Evolutionary conservation across 1,140 invertebrate species (phyloP).

Genomic region (Drosophila saltans): DNA sequence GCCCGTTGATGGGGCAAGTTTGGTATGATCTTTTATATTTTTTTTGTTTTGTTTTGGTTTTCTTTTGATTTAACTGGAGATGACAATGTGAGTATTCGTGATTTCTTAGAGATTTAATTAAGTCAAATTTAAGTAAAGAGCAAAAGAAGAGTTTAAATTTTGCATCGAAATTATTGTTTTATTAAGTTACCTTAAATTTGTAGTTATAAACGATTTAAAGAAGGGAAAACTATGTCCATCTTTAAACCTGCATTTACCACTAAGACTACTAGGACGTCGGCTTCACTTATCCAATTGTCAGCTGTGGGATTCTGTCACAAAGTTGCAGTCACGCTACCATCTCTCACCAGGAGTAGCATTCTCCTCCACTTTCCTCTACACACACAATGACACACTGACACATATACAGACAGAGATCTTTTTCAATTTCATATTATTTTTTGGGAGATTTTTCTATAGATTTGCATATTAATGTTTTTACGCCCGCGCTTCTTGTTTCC

Average conservation of each 20-base stretch:
- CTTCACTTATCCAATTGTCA: not conserved
- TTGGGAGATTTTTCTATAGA: slow-evolving; percentile 49
- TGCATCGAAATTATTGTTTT: no score
- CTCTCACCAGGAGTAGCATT: slow-evolving; percentile 25
- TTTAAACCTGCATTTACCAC: no score
- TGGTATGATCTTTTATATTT: slow-evolving; percentile 17
- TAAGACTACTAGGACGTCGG: no score
- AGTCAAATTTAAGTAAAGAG: no score
- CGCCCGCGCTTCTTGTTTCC: slow-evolving; percentile 71
- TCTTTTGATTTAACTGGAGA: slow-evolving; percentile 17
- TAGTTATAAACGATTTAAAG: no score
- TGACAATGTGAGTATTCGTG: slow-evolving; percentile 27
- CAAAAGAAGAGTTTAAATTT: no score
- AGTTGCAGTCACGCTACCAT: slow-evolving; percentile 19
- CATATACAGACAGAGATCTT: slow-evolving; percentile 52
- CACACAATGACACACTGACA: slow-evolving; percentile 65
- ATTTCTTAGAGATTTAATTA: no score
- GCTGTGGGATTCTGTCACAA: not conserved
- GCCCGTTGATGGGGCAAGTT: slow-evolving; percentile 66
- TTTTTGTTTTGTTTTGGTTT: slow-evolving; percentile 26
- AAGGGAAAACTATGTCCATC: no score
- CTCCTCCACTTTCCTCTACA: slow-evolving; percentile 37
- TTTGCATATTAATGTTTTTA: slow-evolving; percentile 77
- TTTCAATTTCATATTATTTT: slow-evolving; percentile 58
- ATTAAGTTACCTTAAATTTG: no score